Conservation (phyloP, 2,888 invertebrate genomes). For the Sinhomidia bicolor region DNA sequence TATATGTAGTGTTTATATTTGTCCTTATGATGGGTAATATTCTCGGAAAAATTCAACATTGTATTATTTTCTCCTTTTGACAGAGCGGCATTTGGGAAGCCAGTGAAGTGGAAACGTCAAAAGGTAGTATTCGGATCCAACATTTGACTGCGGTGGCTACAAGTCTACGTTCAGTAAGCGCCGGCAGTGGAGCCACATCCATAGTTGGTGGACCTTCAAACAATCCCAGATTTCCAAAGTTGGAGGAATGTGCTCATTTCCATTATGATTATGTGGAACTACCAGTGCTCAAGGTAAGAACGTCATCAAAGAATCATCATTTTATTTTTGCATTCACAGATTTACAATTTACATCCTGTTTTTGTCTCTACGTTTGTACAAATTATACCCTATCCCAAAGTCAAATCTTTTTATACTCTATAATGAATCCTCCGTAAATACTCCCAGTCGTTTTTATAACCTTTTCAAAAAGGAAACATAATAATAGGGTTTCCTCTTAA, state of each 20-base stretch:
- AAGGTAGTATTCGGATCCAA: conserved; percentile 82
- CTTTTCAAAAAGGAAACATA: conserved; percentile 28
- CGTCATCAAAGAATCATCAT: conserved; percentile 19
- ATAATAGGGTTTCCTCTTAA: conserved; percentile 32
- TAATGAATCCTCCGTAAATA: neutral
- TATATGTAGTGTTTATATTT: too few species aligned
- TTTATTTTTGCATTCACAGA: neutral
- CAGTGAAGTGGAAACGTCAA: conserved; percentile 82
- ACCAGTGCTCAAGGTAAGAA: conserved; percentile 86
- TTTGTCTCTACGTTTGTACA: neutral
- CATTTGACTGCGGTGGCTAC: conserved; percentile 81
- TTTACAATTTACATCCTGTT: too few species aligned
- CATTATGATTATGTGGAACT: conserved; percentile 97
- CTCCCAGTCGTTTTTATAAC: conserved; percentile 2
- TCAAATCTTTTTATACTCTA: conserved; percentile 10
- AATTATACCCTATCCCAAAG: neutral
- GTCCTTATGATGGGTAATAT: neutral
- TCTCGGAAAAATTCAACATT: neutral
- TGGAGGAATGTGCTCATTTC: conserved; percentile 99
- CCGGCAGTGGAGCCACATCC: conserved; percentile 61
- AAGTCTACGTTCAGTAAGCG: conserved; percentile 71
- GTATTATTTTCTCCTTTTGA: neutral
- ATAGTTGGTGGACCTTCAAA: conserved; percentile 59
- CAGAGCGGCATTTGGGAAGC: conserved; percentile 82
- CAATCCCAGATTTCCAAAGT: conserved; percentile 89